phyloP scores from a whole-genome alignment of 2,888 invertebrate genomes.

The Azorinus chamasolen region DNA sequence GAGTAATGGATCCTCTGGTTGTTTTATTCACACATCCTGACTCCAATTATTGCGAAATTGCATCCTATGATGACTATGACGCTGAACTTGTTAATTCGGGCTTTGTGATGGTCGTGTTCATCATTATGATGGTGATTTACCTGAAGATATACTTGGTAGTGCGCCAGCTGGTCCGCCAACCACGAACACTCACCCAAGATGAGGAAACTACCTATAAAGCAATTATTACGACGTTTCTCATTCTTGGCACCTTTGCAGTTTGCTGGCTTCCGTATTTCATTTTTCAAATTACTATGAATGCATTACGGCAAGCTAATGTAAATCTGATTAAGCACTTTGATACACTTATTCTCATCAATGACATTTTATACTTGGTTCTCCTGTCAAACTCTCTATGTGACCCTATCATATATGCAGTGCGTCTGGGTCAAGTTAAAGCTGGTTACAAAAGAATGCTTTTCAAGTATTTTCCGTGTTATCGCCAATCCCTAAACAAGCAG shows the following conservation, averaged over 20 bases:
- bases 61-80: conserved; percentile 71
- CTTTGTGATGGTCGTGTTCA: conserved; percentile 72
- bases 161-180: conserved; percentile 44
- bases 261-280: conserved; percentile 80
- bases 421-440: conserved; percentile 71
- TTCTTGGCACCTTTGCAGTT: conserved; percentile 76
- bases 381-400: conserved; percentile 75
- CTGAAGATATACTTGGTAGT: conserved; percentile 72
- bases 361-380: conserved; percentile 73
- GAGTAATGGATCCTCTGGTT: conserved; percentile 62
- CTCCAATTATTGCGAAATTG: conserved; percentile 67
- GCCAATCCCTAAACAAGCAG: no score
- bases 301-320: conserved; percentile 64
- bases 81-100: conserved; percentile 73
- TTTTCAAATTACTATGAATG: conserved; percentile 71
- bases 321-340: conserved; percentile 56
- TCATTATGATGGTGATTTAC: conserved; percentile 75
- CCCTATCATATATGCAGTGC: conserved; percentile 77
- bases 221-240: conserved; percentile 77
- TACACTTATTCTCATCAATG: conserved; percentile 64
- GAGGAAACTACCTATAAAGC: conserved; percentile 73
- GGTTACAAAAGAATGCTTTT: conserved; percentile 58
- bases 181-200: conserved; percentile 54
- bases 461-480: no score
- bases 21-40: conserved; percentile 14